Conservation (phyloP, 2,113 vertebrate genomes). For the Gopherus flavomarginatus region DNA sequence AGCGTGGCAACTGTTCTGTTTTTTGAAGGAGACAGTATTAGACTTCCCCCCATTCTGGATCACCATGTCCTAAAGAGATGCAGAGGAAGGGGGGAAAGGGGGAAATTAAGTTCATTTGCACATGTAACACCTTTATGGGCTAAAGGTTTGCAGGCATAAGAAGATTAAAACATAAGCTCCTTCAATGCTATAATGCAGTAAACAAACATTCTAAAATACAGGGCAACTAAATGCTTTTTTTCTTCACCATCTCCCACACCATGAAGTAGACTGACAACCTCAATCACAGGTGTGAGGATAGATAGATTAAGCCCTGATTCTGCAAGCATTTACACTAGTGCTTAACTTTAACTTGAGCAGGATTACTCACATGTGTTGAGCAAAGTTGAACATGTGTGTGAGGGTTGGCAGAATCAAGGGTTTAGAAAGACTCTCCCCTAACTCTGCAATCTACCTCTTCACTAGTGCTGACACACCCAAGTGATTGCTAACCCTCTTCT, state of each 20-base stretch:
- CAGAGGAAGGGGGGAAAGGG: background rate
- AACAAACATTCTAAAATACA: background rate
- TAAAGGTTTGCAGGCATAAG: background rate
- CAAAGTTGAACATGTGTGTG: background rate
- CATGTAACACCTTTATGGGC: background rate
- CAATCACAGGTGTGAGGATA: background rate
- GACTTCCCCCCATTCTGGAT: background rate
- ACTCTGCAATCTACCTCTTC: background rate
- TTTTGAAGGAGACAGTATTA: background rate
- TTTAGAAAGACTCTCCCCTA: rapidly evolving
- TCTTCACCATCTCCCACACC: background rate
- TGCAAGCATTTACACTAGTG: background rate
- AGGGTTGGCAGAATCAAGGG: background rate
- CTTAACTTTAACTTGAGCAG: background rate
- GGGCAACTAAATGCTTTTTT: background rate
- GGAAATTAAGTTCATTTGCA: background rate
- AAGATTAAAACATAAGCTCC: background rate
- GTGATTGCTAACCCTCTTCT: background rate
- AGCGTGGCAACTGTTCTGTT: background rate
- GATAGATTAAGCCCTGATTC: background rate
- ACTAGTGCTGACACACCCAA: background rate
- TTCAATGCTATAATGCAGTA: background rate
- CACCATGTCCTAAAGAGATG: background rate
- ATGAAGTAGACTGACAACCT: background rate
- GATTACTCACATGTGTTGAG: background rate